Evolutionary conservation across 2,888 invertebrate species (phyloP), one percentile per base, ranked within the genome.

Genomic region (Nipponacmea schrenckii): DNA sequence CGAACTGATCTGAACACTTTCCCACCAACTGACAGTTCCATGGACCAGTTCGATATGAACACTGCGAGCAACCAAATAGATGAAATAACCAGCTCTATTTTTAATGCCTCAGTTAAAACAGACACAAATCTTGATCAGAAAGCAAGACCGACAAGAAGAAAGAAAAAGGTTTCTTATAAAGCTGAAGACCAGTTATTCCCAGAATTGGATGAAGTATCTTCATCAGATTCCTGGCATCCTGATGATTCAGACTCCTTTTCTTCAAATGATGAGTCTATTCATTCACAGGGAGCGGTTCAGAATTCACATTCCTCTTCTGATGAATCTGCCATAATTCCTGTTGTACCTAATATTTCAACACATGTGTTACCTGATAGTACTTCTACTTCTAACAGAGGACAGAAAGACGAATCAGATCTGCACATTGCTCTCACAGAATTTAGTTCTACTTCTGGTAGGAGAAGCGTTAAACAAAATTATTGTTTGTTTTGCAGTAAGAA

Each of bases 401-500:
- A 20, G 56, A 14, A n/a, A 56, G 12, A n/a, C 56, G 56, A 2
- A 56, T 14, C 12, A 56, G 12, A n/a, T n/a, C n/a, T n/a, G n/a
- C n/a, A n/a, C n/a, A n/a, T n/a, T n/a, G n/a, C n/a, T n/a, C n/a
- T n/a, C n/a, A n/a, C n/a, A n/a, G n/a, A n/a, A n/a, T n/a, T n/a
- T n/a, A n/a, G n/a, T n/a, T n/a, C n/a, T n/a, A n/a, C n/a, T n/a
- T n/a, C n/a, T n/a, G n/a, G n/a, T n/a, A n/a, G n/a, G n/a, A n/a
- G n/a, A n/a, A n/a, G n/a, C n/a, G n/a, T n/a, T 56, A 56, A 24
- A 56, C 56, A 56, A 12, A 56, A 56, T 24, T 17, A 24, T 56
- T 56, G 56, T 56, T 56, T 56, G 20, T 56, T 56, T 56, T 56
- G 56, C 12, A 20, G 56, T 56, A 56, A 56, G n/a, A n/a, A 7